Percentiles rank a stretch among this genome's conserved stretches.
phyloP scores from a whole-genome alignment of 2,888 invertebrate genomes.

The Trichacis sp. region DNA sequence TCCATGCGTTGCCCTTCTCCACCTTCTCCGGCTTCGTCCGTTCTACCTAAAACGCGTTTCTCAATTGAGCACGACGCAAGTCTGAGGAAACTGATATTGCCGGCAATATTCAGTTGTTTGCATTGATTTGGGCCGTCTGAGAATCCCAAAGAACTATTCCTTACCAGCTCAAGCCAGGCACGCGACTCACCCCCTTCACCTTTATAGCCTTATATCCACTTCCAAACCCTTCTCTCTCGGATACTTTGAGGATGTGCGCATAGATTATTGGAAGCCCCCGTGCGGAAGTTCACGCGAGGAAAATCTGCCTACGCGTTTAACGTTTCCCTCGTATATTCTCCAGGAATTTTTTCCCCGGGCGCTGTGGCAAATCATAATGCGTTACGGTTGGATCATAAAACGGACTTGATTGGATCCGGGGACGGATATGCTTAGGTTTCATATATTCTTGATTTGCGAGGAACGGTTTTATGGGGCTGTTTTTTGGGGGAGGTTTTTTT shows the following conservation, averaged over 20 bases:
- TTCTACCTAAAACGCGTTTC: slow-evolving; percentile 52
- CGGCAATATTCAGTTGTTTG: slow-evolving; percentile 65
- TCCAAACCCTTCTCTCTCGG: slow-evolving; percentile 30
- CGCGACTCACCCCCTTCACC: slow-evolving; percentile 27
- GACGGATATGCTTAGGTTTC: too few species aligned
- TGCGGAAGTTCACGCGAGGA: slow-evolving; percentile 46
- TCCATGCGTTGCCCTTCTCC: slow-evolving; percentile 16
- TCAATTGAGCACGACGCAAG: slow-evolving; percentile 55
- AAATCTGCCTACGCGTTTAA: slow-evolving; percentile 45
- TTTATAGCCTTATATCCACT: neutral
- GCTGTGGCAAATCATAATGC: neutral
- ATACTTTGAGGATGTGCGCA: slow-evolving; percentile 49
- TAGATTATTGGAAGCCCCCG: slow-evolving; percentile 53
- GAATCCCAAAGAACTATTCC: slow-evolving; percentile 57
- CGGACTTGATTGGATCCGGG: neutral
- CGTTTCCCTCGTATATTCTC: slow-evolving; percentile 34
- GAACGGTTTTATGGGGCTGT: too few species aligned
- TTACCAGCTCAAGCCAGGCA: slow-evolving; percentile 32
- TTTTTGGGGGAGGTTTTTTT: too few species aligned
- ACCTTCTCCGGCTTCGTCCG: slow-evolving; percentile 23
- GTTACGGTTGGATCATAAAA: neutral
- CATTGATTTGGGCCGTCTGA: slow-evolving; percentile 62
- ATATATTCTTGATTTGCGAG: too few species aligned
- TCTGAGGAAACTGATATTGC: slow-evolving; percentile 62
- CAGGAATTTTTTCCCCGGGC: neutral